Base-by-base conservation (phyloP, 2,888 invertebrate species). In the Cerceris rybyensis region DNA sequence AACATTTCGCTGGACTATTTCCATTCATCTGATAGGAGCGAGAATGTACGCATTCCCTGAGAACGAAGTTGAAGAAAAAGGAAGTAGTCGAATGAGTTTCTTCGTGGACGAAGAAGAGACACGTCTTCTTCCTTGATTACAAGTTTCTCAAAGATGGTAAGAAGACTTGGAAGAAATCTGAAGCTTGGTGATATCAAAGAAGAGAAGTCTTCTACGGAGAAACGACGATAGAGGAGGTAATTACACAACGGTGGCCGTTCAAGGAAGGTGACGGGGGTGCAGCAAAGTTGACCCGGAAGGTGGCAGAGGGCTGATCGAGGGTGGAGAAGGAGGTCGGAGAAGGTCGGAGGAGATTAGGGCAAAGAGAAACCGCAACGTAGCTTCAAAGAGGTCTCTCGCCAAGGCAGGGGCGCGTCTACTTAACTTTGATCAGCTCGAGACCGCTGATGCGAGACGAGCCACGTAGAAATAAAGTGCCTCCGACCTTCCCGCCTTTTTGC, bases 351-450 rank as follows among this genome's bases (percentile, higher is more conserved):
- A 85, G 87, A 87, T 89, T 83, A 87, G 84, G 85, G 87, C 84
- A 88, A 86, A 88, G 88, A 85, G 85, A 91, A 91, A 91, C 91
- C 91, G 90, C 91, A 91, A 77, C 88, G 86, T 85, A 85, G 86
- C 87, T 87, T 88, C 88, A 89, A 90, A 90, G 90, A 87, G 89
- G 87, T 85, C 85, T 85, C 85, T 80, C 82, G 82, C 77, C 79
- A 81, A 73, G 83, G 75, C 79, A 87, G 83, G 82, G 86, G 84
- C 83, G 87, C 86, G 90, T 90, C 91, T 92, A 92, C 91, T 92
- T 91, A 92, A 91, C 91, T 91, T 91, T 91, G 92, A 92, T 92
- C 91, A 91, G 91, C 85, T 88, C 85, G 87, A 86, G 89, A 88
- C 90, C 90, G 88, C 88, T 90, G 88, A 88, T 89, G 90, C 89